Evolutionary conservation across 2,113 vertebrate species (phyloP).

Genomic region (rat (Rattus norvegicus)): DNA sequence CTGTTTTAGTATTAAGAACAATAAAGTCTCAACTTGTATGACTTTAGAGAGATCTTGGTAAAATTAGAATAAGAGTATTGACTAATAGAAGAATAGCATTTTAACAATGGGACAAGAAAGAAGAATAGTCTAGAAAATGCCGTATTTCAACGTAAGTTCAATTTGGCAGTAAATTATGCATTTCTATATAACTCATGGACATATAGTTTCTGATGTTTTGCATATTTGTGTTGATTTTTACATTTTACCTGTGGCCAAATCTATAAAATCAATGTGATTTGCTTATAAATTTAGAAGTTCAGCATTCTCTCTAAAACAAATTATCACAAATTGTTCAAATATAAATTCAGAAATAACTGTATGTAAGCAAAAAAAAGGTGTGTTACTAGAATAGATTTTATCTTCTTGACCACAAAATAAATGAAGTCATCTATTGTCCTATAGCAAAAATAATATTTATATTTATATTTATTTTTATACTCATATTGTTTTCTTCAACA

Average conservation of each 20-base stretch:
- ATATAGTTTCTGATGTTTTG: neutral
- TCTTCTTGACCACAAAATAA: conserved; percentile 41
- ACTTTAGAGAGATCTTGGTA: neutral
- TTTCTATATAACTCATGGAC: neutral
- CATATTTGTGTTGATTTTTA: neutral
- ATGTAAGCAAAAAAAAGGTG: conserved; percentile 53
- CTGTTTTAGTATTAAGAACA: neutral
- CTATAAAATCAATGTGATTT: conserved; percentile 54
- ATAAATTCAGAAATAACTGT: conserved; percentile 47
- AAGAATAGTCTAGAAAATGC: neutral
- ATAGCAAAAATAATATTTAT: conserved; percentile 49
- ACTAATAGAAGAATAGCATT: neutral
- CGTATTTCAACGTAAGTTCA: neutral
- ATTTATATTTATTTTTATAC: neutral
- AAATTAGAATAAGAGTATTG: neutral
- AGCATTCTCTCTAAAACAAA: conserved; percentile 62
- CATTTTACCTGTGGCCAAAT: conserved; percentile 41
- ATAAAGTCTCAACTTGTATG: neutral
- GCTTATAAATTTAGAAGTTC: conserved; percentile 56
- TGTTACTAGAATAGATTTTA: conserved; percentile 56
- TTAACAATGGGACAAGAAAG: neutral
- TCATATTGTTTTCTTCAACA: neutral
- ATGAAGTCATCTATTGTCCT: conserved; percentile 75
- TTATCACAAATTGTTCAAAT: conserved; percentile 66
- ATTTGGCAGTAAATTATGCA: neutral